Percentiles rank a stretch among this genome's conserved stretches.
phyloP scores from a whole-genome alignment of 2,113 vertebrate species.

The Chaenogobius annularis region DNA sequence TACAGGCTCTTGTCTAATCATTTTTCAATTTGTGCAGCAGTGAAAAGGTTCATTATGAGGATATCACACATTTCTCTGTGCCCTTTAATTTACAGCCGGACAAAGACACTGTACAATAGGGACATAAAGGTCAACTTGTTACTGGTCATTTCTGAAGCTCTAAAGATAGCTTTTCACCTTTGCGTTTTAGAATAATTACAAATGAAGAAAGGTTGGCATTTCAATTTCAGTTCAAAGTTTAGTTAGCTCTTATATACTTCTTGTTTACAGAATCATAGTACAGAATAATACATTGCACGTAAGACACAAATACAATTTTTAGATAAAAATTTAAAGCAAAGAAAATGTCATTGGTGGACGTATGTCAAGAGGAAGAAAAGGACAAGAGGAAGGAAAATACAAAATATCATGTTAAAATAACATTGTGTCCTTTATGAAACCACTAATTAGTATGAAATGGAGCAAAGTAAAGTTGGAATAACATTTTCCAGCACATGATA shows the following conservation, averaged over 20 bases:
- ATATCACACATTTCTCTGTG: not conserved
- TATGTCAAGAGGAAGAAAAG: too few species aligned
- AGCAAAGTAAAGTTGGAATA: not conserved
- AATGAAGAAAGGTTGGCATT: not conserved
- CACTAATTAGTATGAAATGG: slow-evolving; percentile 21
- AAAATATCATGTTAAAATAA: not conserved
- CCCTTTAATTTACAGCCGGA: slow-evolving; percentile 10
- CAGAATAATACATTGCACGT: not conserved
- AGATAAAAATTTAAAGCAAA: not conserved
- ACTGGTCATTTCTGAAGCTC: slow-evolving; percentile 4
- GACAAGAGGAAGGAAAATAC: not conserved
- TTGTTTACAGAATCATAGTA: not conserved
- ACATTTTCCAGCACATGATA: not conserved
- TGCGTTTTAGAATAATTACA: not conserved
- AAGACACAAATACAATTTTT: not conserved
- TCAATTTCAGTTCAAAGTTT: not conserved
- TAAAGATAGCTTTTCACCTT: slow-evolving; percentile 5
- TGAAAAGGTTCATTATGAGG: slow-evolving; percentile 1
- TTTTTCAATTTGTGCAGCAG: not conserved
- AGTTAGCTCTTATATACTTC: not conserved
- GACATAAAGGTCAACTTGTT: slow-evolving; percentile 19
- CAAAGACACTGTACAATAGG: not conserved
- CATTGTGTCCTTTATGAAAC: not conserved
- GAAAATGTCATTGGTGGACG: not conserved
- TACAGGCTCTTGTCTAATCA: not conserved